Evolutionary conservation across 2,888 invertebrate genomes (phyloP).

Genomic region (Drosophila lutescens): DNA sequence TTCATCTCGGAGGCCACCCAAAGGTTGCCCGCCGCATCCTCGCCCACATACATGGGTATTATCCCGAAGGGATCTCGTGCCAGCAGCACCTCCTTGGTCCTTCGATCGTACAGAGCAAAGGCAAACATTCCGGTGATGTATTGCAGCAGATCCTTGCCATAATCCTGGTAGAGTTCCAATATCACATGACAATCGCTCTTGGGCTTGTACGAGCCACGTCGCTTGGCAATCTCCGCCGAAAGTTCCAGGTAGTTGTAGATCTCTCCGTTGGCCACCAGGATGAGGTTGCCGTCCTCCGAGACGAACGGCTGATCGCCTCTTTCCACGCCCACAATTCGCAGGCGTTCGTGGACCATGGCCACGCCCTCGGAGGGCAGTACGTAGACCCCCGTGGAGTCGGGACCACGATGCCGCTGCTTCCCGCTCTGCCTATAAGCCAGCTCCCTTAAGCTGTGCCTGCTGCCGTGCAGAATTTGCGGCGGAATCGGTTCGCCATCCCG

Average conservation of each 20-base stretch:
- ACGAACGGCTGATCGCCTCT: conserved; percentile 81
- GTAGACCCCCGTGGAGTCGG: conserved; percentile 80
- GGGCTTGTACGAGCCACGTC: conserved; percentile 70
- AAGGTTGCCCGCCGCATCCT: conserved; percentile 81
- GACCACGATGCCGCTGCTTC: conserved; percentile 82
- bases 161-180: conserved; percentile 79
- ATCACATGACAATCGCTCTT: conserved; percentile 82
- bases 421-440: conserved; percentile 81
- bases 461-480: conserved; percentile 47
- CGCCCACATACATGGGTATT: conserved; percentile 83
- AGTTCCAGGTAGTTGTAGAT: conserved; percentile 82
- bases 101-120: conserved; percentile 80
- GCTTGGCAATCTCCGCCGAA: conserved; percentile 67
- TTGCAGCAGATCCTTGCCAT: conserved; percentile 70
- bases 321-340: conserved; percentile 79
- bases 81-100: conserved; percentile 67
- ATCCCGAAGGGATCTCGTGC: conserved; percentile 84
- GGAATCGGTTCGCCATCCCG: conserved; percentile 59
- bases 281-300: conserved; percentile 74
- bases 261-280: conserved; percentile 81
- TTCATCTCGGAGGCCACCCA: conserved; percentile 84
- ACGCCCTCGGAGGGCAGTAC: conserved; percentile 73
- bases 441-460: conserved; percentile 72
- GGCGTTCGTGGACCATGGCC: conserved; percentile 80
- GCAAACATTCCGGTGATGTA: conserved; percentile 82